Evolutionary conservation across 2,113 vertebrate genomes (phyloP), one percentile per base, ranked within the genome.

Genomic region (Picathartes gymnocephalus): DNA sequence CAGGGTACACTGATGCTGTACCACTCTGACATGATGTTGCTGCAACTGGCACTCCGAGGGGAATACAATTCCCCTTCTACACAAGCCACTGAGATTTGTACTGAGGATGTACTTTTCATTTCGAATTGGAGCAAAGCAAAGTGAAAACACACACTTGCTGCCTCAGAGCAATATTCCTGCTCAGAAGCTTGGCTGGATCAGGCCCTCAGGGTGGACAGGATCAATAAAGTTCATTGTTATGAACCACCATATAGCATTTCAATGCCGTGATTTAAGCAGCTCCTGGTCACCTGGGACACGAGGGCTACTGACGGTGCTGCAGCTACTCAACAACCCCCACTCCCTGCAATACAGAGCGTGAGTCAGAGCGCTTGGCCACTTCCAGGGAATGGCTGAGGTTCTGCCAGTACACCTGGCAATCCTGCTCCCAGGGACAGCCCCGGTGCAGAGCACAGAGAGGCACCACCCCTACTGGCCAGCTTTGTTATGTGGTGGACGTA

Each of bases 141-240:
- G 71, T 21, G 39, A 31, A 91, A 81, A 42, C n/a, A 42, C 45
- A 53, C 35, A 8, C 31, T 35, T 35, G 23, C 68, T 94, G 71
- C 79, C 79, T 90, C 37, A 39, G 44, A 88, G 56, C 86, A 42
- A 64, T 1, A 12, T 19, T 54, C 37, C 4, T 47, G 65, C 69
- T 92, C 74, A 53, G 51, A 47, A 39, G 42, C 56, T 81, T 72
- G 10, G 8, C 82, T 1, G 9, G 88, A 92, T 72, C 88, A 83
- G 80, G 72, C 37, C 76, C 64, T 84, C 23, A 7, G 71, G 6
- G 1, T 45, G 85, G 92, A 78, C 27, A 35, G 48, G 72, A 95
- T 96, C 94, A 68, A 86, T 92, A 78, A 62, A 86, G 51, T 54
- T 86, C 91, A 44, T 40, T 90, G 81, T 83, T 90, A 92, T 81